A percentile compares a stretch with the other conserved stretches of the same genome.
These are phyloP conservation scores for Rattus norvegicus DNA, from an alignment of 2,113 vertebrate species.

Conservation along the genomic window DNA sequence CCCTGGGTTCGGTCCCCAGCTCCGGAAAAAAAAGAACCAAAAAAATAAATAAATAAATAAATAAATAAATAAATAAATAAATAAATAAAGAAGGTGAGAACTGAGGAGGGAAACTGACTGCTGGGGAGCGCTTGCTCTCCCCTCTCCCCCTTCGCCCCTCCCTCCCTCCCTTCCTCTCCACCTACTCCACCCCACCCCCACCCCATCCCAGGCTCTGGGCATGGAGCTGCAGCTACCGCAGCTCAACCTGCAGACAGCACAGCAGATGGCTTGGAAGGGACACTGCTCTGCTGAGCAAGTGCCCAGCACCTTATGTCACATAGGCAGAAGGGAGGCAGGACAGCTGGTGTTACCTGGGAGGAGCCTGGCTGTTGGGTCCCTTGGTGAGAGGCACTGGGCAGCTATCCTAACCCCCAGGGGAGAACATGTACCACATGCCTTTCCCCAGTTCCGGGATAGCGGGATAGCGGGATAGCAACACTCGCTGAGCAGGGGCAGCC, in stretches of 20 bases:
- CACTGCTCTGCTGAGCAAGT: not conserved
- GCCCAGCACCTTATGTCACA: too few relatives aligned
- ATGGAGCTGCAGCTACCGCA: not conserved
- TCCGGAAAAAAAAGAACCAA: too few relatives aligned
- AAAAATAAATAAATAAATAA: too few relatives aligned
- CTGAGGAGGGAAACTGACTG: accelerated
- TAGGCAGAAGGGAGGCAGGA: not conserved
- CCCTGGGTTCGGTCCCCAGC: too few relatives aligned
- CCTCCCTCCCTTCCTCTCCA: not conserved
- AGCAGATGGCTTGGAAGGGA: not conserved
- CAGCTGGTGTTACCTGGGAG: not conserved
- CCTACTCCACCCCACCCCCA: too few relatives aligned
- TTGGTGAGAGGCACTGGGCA: accelerated
- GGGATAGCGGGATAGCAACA: not conserved
- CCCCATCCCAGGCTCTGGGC: too few relatives aligned
- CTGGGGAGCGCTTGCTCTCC: not conserved
- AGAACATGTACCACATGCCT: accelerated
- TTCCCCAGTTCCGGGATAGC: too few relatives aligned
- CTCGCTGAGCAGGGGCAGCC: not conserved
- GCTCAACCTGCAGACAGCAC: not conserved
- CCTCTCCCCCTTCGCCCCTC: not conserved
- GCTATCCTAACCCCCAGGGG: not conserved
- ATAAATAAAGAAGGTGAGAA: constrained; percentile 13
- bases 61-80: too few relatives aligned
- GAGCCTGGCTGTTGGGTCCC: not conserved